These are phyloP conservation scores for Hormaphis cornu DNA, from an alignment of 1,140 invertebrate species.

Conservation along the genomic window DNA sequence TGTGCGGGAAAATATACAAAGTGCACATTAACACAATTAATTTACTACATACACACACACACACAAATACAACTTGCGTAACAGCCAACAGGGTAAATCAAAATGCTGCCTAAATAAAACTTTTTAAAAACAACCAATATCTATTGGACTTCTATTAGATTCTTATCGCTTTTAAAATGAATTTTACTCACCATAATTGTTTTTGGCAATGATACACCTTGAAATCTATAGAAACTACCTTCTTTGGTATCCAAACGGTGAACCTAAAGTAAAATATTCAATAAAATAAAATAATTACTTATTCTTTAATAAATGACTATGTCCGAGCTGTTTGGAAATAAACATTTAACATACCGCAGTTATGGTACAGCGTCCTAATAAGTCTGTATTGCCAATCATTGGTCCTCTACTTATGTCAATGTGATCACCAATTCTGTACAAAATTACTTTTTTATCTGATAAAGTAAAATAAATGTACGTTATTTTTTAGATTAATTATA, in stretches of 20 bases:
- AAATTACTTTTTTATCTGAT: constrained; percentile 47
- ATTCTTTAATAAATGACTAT: neutral
- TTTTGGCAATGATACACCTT: constrained; percentile 75
- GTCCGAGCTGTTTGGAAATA: neutral
- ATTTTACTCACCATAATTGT: constrained; percentile 46
- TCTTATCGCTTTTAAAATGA: neutral
- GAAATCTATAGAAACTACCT: constrained; percentile 68
- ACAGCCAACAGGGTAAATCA: too few relatives aligned
- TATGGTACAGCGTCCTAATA: constrained; percentile 65
- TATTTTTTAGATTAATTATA: neutral
- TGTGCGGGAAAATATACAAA: too few relatives aligned
- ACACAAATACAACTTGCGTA: too few relatives aligned
- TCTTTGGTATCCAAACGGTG: constrained; percentile 55
- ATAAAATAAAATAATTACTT: neutral
- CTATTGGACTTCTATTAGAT: too few relatives aligned
- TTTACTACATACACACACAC: too few relatives aligned
- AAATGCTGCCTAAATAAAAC: too few relatives aligned
- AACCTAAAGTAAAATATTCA: constrained; percentile 45
- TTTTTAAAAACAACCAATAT: too few relatives aligned
- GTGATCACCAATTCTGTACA: constrained; percentile 75
- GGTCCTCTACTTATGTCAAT: constrained; percentile 88
- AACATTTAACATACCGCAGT: constrained; percentile 47
- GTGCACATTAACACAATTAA: too few relatives aligned
- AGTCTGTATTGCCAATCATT: constrained; percentile 65
- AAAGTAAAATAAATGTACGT: constrained; percentile 14